These are phyloP conservation scores for Laothoe populi DNA, from an alignment of 2,888 invertebrate species.

Conservation along the genomic window DNA sequence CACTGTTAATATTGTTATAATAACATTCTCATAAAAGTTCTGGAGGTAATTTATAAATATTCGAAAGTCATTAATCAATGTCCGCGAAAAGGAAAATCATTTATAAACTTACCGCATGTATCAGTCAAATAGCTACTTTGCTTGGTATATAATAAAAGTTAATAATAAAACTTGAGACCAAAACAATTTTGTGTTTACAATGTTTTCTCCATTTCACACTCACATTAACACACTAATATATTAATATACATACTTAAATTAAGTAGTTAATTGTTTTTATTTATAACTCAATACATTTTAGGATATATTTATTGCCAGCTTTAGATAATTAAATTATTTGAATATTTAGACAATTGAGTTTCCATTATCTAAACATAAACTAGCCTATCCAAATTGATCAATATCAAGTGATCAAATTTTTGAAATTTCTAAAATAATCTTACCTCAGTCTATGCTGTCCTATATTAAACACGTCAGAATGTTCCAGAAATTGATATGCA, in stretches of 20 bases:
- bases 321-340: too few relatives aligned
- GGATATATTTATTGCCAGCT: neutral
- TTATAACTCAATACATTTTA: neutral
- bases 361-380: neutral
- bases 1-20: constrained; percentile 10
- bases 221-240: neutral
- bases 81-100: neutral
- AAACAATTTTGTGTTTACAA: neutral
- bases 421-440: neutral
- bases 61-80: constrained; percentile 14
- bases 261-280: neutral
- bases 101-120: constrained; percentile 4
- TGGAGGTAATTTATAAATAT: constrained; percentile 3
- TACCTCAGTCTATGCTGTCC: constrained; percentile 90
- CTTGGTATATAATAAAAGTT: too few relatives aligned
- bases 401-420: neutral
- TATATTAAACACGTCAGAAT: constrained; percentile 90
- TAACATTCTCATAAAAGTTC: constrained; percentile 2
- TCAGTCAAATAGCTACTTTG: neutral
- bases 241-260: neutral
- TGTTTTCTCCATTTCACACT: neutral
- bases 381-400: neutral
- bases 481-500: constrained; percentile 91
- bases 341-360: neutral
- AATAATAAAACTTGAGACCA: neutral